Conservation (phyloP, 2,797 vertebrate species). For the Pempheris klunzingeri region DNA sequence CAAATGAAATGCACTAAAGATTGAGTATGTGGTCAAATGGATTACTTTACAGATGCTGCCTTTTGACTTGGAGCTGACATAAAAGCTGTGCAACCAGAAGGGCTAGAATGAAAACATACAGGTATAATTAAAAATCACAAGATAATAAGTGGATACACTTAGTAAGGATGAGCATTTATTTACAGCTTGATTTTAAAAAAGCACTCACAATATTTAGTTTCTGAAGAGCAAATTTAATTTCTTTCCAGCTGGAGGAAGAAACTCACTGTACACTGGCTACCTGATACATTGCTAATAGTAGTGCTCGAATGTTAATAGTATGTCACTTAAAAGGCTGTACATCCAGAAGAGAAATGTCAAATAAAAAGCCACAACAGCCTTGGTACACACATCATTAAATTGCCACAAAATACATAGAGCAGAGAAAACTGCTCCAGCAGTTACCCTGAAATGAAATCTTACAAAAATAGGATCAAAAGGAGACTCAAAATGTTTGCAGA, state of each 20-base stretch:
- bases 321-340: conserved; percentile 4
- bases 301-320: conserved; percentile 10
- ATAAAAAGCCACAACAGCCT: conserved; percentile 15
- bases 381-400: not conserved
- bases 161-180: conserved; percentile 63
- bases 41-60: conserved; percentile 2
- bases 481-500: conserved; percentile 15
- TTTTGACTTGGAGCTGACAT: not conserved
- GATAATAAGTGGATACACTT: not conserved
- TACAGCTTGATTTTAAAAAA: conserved; percentile 57
- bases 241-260: conserved; percentile 58
- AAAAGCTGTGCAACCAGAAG: not conserved
- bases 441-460: conserved; percentile 14
- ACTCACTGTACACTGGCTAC: not conserved
- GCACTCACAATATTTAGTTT: conserved; percentile 15
- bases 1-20: conserved; percentile 1
- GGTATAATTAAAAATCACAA: not conserved
- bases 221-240: conserved; percentile 35
- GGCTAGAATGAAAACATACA: not conserved
- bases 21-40: not conserved
- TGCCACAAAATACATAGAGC: conserved; percentile 23
- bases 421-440: conserved; percentile 22
- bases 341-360: not conserved
- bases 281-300: conserved; percentile 37
- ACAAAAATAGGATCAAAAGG: not conserved